These are phyloP conservation scores for Digitonthophagus gazella DNA, from an alignment of 2,888 invertebrate genomes.

Conservation along the genomic window DNA sequence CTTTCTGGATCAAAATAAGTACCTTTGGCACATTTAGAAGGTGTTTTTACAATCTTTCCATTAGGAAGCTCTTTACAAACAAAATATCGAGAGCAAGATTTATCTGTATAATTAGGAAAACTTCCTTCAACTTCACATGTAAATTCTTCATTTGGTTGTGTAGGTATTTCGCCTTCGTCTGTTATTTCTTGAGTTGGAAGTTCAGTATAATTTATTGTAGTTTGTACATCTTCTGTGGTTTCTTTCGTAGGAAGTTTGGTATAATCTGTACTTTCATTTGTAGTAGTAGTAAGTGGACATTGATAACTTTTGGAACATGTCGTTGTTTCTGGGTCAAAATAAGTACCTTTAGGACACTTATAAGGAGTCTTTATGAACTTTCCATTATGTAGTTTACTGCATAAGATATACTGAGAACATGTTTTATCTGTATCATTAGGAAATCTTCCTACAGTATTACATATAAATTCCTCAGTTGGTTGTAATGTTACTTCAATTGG, in stretches of 20 bases:
- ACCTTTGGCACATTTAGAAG: too few relatives aligned
- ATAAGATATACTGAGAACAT: slow-evolving; percentile 34
- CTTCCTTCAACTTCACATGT: too few relatives aligned
- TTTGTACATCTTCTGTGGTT: background rate
- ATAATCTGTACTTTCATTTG: background rate
- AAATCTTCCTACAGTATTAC: slow-evolving; percentile 50
- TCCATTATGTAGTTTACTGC: slow-evolving; percentile 29
- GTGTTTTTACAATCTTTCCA: background rate
- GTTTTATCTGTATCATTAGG: slow-evolving; percentile 45
- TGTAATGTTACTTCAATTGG: background rate
- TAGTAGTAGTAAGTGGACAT: slow-evolving; percentile 24
- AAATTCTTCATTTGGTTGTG: background rate
- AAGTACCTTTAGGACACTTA: slow-evolving; percentile 26
- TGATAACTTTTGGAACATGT: slow-evolving; percentile 28
- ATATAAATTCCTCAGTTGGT: slow-evolving; percentile 32
- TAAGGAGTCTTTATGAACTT: slow-evolving; percentile 43
- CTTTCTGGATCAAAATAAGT: too few relatives aligned
- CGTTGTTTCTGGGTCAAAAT: slow-evolving; percentile 29
- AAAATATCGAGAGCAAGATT: too few relatives aligned
- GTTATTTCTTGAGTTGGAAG: too few relatives aligned
- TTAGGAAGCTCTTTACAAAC: background rate
- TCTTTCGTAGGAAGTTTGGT: background rate
- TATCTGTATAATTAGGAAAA: too few relatives aligned
- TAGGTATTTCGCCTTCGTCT: background rate
- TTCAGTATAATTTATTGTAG: too few relatives aligned